phyloP scores from a whole-genome alignment of 1,140 invertebrate species.

The Phthorimaea operculella region DNA sequence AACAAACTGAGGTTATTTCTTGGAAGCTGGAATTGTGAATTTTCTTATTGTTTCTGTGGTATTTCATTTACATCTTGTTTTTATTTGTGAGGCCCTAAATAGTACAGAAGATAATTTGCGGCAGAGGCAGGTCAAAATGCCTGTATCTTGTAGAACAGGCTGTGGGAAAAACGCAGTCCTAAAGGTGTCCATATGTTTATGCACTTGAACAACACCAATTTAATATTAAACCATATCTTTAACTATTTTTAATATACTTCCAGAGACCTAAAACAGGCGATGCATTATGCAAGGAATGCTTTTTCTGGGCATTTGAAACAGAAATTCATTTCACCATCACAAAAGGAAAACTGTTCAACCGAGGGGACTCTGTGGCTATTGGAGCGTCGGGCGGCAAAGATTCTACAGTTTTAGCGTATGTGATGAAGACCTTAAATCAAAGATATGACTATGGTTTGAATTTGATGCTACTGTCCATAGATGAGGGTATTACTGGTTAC shows the following conservation, averaged over 20 bases:
- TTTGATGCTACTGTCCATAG: constrained; percentile 94
- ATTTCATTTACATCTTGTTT: too few relatives aligned
- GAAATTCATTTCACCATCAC: constrained; percentile 97
- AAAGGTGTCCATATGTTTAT: constrained; percentile 68
- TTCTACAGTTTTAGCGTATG: constrained; percentile 95
- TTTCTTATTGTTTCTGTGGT: too few relatives aligned
- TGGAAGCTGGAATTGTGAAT: too few relatives aligned
- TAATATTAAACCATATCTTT: neutral
- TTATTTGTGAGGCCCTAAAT: too few relatives aligned
- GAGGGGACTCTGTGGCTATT: constrained; percentile 91
- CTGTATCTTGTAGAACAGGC: constrained; percentile 72
- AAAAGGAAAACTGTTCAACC: constrained; percentile 85
- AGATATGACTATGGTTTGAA: constrained; percentile 92
- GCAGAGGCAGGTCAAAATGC: constrained; percentile 60
- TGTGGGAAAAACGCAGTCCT: constrained; percentile 79
- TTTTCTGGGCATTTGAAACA: constrained; percentile 93
- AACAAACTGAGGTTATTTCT: too few relatives aligned
- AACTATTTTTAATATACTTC: constrained; percentile 27
- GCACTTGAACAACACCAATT: constrained; percentile 1
- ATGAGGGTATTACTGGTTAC: constrained; percentile 99
- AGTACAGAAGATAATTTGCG: too few relatives aligned
- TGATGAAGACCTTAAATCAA: constrained; percentile 93
- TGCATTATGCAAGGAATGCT: constrained; percentile 95
- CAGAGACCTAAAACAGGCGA: constrained; percentile 92
- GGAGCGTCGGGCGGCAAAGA: constrained; percentile 99